Conservation (phyloP, 2,113 vertebrate genomes). For the Onychorhynchus coronatus region DNA sequence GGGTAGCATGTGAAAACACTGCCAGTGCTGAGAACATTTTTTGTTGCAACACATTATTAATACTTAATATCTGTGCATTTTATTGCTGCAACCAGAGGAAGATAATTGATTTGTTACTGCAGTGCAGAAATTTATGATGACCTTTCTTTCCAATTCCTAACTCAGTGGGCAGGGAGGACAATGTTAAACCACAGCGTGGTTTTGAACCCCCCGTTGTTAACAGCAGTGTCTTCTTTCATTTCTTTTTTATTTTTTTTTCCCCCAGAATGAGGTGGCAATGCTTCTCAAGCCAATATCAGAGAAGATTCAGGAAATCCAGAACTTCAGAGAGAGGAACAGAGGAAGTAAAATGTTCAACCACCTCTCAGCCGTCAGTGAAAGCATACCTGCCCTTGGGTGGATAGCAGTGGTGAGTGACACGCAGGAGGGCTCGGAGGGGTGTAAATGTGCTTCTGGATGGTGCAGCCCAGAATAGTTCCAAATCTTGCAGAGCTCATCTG, state of each 20-base stretch:
- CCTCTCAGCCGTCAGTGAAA: slow-evolving; percentile 94
- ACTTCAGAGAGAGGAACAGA: slow-evolving; percentile 90
- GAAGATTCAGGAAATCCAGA: slow-evolving; percentile 94
- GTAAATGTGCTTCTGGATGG: not conserved
- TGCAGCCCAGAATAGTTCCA: not conserved
- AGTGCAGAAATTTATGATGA: not conserved
- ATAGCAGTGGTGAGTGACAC: slow-evolving; percentile 86
- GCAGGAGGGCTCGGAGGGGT: not conserved
- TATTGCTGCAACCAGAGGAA: not conserved
- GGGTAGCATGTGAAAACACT: not conserved
- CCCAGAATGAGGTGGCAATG: slow-evolving; percentile 80
- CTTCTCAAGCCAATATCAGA: slow-evolving; percentile 93
- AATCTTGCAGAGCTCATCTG: not conserved
- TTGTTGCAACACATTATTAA: not conserved
- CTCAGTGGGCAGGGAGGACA: not conserved
- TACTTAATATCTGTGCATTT: not conserved
- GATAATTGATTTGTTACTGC: not conserved
- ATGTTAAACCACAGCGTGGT: not conserved
- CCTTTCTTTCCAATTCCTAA: not conserved
- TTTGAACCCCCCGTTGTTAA: not conserved
- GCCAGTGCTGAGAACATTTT: not conserved
- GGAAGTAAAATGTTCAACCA: slow-evolving; percentile 94
- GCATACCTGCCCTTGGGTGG: slow-evolving; percentile 96
- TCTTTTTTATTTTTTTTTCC: not conserved
- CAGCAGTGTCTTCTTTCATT: not conserved